Evolutionary conservation across 2,113 vertebrate genomes (phyloP).

Genomic region (Barnardius zonarius): DNA sequence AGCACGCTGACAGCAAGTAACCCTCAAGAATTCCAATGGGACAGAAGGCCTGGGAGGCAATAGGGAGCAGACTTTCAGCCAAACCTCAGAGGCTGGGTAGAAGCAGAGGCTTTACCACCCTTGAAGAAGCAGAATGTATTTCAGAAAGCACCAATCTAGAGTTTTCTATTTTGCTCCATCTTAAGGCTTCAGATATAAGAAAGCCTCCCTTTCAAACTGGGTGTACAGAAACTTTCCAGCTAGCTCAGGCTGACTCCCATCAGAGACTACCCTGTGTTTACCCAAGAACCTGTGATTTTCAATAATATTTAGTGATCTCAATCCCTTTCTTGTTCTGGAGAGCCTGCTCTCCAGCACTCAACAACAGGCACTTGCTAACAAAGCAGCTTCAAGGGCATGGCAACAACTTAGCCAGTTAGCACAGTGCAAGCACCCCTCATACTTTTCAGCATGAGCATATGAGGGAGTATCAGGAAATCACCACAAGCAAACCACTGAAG

Average conservation of each 20-base stretch:
- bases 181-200: background rate
- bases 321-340: background rate
- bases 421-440: background rate
- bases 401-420: background rate
- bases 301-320: background rate
- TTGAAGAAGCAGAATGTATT: background rate
- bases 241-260: background rate
- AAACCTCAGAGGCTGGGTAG: background rate
- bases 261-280: background rate
- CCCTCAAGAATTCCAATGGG: background rate
- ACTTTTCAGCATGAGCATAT: background rate
- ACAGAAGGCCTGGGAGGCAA: background rate
- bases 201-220: background rate
- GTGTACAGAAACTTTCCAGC: background rate
- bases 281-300: background rate
- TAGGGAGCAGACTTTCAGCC: background rate
- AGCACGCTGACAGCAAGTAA: background rate
- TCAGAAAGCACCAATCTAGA: background rate
- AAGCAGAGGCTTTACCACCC: background rate
- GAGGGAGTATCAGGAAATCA: background rate
- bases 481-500: background rate
- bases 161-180: background rate
- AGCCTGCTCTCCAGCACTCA: background rate
- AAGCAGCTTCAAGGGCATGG: background rate
- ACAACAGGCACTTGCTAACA: background rate